A percentile compares a stretch with the other conserved stretches of the same genome.
These are phyloP conservation scores for Diceros bicornis DNA, from an alignment of 2,797 vertebrate genomes.

Conservation along the genomic window DNA sequence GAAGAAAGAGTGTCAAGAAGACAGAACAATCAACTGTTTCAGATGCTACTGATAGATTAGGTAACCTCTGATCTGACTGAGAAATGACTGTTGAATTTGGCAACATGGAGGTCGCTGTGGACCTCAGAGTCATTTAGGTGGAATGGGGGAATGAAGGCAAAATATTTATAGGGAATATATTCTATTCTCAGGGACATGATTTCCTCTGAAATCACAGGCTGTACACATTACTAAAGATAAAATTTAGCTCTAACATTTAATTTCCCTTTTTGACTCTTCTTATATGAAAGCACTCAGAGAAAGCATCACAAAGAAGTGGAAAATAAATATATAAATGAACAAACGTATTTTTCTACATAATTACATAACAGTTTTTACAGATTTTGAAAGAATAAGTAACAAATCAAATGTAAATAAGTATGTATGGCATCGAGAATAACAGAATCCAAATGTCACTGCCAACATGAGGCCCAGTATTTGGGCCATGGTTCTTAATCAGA, in stretches of 20 bases:
- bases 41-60: neutral
- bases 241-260: neutral
- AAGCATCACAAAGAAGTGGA: neutral
- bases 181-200: neutral
- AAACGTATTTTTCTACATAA: neutral
- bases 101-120: neutral
- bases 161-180: neutral
- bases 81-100: neutral
- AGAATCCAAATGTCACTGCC: neutral
- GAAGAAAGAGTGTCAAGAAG: neutral
- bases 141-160: neutral
- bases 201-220: neutral
- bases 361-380: neutral
- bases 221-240: neutral
- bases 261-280: constrained; percentile 6
- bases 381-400: constrained; percentile 30
- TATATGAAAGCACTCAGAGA: constrained; percentile 11
- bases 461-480: neutral
- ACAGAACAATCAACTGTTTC: neutral
- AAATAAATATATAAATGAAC: constrained; percentile 31
- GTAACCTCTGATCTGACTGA: neutral
- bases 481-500: constrained; percentile 39
- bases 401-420: neutral
- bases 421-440: neutral
- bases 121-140: neutral